Evolutionary conservation across 2,113 vertebrate species (phyloP), one percentile per base, ranked within the genome.

Genomic region (Sula dactylatra): DNA sequence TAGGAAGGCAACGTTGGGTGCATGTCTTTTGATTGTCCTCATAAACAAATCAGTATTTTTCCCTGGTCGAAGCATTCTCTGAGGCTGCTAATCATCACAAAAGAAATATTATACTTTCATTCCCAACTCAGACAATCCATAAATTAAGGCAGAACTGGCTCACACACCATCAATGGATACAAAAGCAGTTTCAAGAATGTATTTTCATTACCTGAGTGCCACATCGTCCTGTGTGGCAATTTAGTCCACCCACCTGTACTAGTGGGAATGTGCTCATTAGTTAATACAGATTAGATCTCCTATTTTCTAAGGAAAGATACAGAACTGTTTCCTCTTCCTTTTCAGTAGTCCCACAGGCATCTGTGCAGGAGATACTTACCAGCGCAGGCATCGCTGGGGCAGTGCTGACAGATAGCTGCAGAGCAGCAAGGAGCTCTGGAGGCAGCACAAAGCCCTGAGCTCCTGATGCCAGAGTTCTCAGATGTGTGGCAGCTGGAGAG

Each of bases 41-140:
- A 86, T 96, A 97, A 97, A 96, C 87, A 96, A 81, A 90, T n/a
- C 71, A 27, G 44, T 5, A 3, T 88, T 92, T 93, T 59, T 95
- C 79, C 45, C 64, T 44, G 20, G 49, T 17, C 0, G 1, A 47
- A 84, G 11, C 47, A 12, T 90, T 93, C 91, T 91, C 83, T 27
- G 52, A 92, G 87, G 52, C 88, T 94, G 58, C 62, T 96, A 91
- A 94, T 96, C 89, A 90, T 91, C 65, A 70, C 79, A 78, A 84
- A 94, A 82, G 91, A 90, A 85, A 94, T 66, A 70, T 59, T 92
- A 49, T 27, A 62, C 42, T 87, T 95, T 76, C 77, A 25, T 88
- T 66, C 44, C 47, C 80, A 72, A 40, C 29, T 64, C 64, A 91
- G 56, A 59, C 36, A 76, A 88, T 79, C 42, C 50, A 81, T 90